Base-by-base conservation (phyloP, 2,113 vertebrate species). In the Platichthys flesus region DNA sequence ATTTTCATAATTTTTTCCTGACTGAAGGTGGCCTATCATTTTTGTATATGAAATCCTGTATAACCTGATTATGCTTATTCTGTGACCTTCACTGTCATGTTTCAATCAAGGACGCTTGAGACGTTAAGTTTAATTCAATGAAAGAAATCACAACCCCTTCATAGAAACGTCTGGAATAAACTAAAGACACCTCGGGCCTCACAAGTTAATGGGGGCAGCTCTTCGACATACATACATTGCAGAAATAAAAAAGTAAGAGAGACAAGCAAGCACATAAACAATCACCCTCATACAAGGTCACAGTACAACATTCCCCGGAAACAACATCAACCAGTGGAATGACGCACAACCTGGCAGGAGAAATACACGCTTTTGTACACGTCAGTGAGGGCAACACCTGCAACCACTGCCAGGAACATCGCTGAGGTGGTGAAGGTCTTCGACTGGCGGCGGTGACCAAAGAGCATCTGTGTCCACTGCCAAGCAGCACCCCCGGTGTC, bases 311-410 rank as follows among this genome's bases (percentile, higher is more conserved):
- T 49, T 58, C 31, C 49, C 35, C 35, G n/a, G 26, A 60, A 59
- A 59, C 69, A 79, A 49, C 66, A 74, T 51, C 37, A 51, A 51
- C 26, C 42, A 28, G 20, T 15, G 21, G 61, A 57, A 71, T 71
- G 58, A 82, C 23, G 47, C 56, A 64, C 58, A 52, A 31, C 47
- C 74, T 83, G 79, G 63, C 79, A 71, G 54, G 37, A 74, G 56
- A 37, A 35, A 23, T 13, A 58, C 55, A 58, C 55, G 9, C 67
- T 83, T 4, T 54, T 59, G 49, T 66, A 21, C 23, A 35, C 5
- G 10, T 66, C 73, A 75, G 40, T 14, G 9, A 81, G 80, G 72
- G 76, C 77, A 83, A 40, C 73, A 82, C 76, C 61, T 65, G 66
- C 55, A 71, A n/a, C 51, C 9, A 62, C 75, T 84, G 78, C 75